phyloP scores from a whole-genome alignment of 1,140 invertebrate species.

The Dinoponera quadriceps region DNA sequence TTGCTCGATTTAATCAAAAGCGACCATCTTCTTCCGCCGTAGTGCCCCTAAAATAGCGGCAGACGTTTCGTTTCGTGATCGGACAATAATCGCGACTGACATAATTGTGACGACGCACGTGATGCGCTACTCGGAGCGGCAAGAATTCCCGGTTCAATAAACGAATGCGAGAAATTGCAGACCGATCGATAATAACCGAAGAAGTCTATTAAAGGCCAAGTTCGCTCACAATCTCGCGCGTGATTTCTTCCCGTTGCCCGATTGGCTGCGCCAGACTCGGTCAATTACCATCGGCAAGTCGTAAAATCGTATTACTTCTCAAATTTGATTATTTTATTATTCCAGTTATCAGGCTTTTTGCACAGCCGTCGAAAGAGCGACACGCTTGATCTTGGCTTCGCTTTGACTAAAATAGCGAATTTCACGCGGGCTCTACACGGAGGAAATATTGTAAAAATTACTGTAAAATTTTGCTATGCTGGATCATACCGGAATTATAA shows the following conservation, averaged over 20 bases:
- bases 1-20: conserved; percentile 33
- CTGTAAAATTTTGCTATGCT: no score
- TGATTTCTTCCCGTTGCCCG: no score
- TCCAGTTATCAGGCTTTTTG: no score
- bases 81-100: neutral
- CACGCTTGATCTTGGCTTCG: neutral
- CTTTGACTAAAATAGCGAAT: neutral
- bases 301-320: no score
- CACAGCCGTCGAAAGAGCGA: no score
- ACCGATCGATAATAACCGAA: neutral
- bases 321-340: no score
- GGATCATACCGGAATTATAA: no score
- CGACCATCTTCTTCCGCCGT: conserved; percentile 1
- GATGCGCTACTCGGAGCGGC: neutral
- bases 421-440: neutral
- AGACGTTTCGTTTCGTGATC: conserved; percentile 8
- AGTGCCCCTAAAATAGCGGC: neutral
- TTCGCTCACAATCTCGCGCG: neutral
- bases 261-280: no score
- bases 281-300: no score
- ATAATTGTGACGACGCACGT: neutral
- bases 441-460: no score
- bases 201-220: neutral
- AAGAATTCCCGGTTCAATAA: neutral
- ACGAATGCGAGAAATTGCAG: neutral